Percentiles rank a stretch among this genome's conserved stretches.
Evolutionary conservation across 2,797 vertebrate genomes (phyloP).

Genomic region (Brachyrhaphis roseni): DNA sequence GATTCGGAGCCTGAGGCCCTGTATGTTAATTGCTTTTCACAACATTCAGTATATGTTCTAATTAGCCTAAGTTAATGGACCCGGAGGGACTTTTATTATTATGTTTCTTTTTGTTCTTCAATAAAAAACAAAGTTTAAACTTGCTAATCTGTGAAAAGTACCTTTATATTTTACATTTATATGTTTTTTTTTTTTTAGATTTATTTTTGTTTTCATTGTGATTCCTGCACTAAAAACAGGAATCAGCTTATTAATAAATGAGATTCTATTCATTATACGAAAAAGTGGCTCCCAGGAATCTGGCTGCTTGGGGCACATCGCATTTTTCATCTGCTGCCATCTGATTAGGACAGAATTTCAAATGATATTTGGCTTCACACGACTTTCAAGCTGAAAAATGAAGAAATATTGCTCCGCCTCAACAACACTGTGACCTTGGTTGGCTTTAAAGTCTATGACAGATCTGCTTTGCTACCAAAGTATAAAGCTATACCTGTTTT

Average conservation of each 20-base stretch:
- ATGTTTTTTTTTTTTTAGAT: not conserved
- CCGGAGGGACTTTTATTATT: slow-evolving; percentile 8
- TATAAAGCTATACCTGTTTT: not conserved
- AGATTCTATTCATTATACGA: not conserved
- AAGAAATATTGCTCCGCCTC: not conserved
- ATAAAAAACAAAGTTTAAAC: not conserved
- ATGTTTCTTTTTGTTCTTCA: not conserved
- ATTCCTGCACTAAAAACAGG: no score
- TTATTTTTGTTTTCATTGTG: not conserved
- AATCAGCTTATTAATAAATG: slow-evolving; percentile 1
- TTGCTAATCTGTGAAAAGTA: not conserved
- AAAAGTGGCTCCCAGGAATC: not conserved
- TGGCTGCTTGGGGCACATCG: not conserved
- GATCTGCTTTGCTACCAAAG: not conserved
- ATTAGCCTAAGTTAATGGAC: slow-evolving; percentile 43
- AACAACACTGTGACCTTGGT: not conserved
- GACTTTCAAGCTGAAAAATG: not conserved
- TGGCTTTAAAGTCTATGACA: not conserved
- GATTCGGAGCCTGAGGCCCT: not conserved
- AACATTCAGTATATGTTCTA: slow-evolving; percentile 27
- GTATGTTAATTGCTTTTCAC: slow-evolving; percentile 53
- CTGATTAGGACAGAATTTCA: slow-evolving; percentile 2
- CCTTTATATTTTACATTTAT: slow-evolving; percentile 21
- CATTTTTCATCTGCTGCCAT: not conserved
- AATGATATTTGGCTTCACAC: not conserved